These are phyloP conservation scores for Muntiacus muntjak DNA, from an alignment of 2,113 vertebrate genomes.

Conservation along the genomic window DNA sequence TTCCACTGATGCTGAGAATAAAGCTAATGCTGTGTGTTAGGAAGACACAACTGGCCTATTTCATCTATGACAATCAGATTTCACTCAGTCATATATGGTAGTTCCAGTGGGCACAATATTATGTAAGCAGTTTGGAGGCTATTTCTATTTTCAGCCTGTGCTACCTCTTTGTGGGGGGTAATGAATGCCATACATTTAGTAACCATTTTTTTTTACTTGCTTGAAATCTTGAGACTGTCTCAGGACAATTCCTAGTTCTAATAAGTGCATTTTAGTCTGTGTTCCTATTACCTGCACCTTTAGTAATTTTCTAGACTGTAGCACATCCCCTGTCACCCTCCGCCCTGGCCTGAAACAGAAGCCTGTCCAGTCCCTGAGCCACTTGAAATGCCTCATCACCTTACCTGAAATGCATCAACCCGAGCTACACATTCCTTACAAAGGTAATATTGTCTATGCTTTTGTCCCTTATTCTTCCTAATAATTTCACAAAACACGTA, in stretches of 20 bases:
- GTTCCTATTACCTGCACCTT: background rate
- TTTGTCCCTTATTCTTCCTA: background rate
- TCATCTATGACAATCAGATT: background rate
- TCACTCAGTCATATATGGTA: background rate
- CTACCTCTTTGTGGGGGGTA: background rate
- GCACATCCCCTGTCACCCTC: background rate
- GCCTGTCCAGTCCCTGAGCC: background rate
- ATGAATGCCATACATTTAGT: background rate
- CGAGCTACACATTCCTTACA: background rate
- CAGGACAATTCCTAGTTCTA: background rate
- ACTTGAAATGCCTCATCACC: background rate
- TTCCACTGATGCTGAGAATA: background rate
- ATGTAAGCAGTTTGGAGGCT: slow-evolving; percentile 21
- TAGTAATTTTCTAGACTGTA: background rate
- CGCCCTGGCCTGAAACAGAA: background rate
- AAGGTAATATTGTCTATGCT: background rate
- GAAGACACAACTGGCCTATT: background rate
- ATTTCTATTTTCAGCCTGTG: slow-evolving; percentile 35
- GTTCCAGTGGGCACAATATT: background rate
- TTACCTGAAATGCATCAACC: background rate
- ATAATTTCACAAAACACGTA: background rate
- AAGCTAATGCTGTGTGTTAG: background rate
- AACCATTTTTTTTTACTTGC: background rate
- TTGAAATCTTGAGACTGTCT: background rate
- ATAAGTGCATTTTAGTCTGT: background rate